A percentile compares a stretch with the other conserved stretches of the same genome.
These are phyloP conservation scores for Euzophera pinguis DNA, from an alignment of 2,888 invertebrate species.

Conservation along the genomic window DNA sequence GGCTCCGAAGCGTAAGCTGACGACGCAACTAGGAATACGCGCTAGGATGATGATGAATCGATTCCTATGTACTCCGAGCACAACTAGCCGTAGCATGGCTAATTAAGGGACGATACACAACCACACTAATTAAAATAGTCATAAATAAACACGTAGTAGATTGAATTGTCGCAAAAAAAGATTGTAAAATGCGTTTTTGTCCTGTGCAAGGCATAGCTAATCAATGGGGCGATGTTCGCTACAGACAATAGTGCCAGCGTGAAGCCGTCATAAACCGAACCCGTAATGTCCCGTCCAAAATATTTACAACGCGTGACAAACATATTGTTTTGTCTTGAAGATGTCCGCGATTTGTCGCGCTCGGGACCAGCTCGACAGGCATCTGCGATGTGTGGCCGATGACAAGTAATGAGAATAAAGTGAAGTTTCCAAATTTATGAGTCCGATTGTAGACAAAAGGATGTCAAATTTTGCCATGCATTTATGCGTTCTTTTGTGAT, in stretches of 20 bases:
- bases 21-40: too few species aligned
- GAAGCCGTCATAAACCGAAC: slow-evolving; percentile 71
- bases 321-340: slow-evolving; percentile 60
- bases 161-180: slow-evolving; percentile 19
- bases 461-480: too few species aligned
- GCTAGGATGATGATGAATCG: too few species aligned
- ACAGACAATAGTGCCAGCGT: slow-evolving; percentile 66
- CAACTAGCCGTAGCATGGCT: not conserved
- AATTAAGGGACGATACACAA: not conserved
- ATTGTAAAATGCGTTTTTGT: slow-evolving; percentile 16
- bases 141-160: slow-evolving; percentile 6
- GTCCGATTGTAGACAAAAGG: too few species aligned
- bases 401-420: slow-evolving; percentile 18
- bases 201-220: slow-evolving; percentile 58
- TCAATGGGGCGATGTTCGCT: slow-evolving; percentile 44
- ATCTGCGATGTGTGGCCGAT: slow-evolving; percentile 47
- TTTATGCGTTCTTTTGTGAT: too few species aligned
- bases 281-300: slow-evolving; percentile 71
- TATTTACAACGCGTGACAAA: slow-evolving; percentile 78
- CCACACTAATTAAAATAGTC: slow-evolving; percentile 1
- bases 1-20: too few species aligned
- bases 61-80: not conserved
- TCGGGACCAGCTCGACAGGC: slow-evolving; percentile 45
- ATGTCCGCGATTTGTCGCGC: slow-evolving; percentile 67
- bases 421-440: too few species aligned